Evolutionary conservation across 2,888 invertebrate genomes (phyloP).

Genomic region (Ephialtes manifestator): DNA sequence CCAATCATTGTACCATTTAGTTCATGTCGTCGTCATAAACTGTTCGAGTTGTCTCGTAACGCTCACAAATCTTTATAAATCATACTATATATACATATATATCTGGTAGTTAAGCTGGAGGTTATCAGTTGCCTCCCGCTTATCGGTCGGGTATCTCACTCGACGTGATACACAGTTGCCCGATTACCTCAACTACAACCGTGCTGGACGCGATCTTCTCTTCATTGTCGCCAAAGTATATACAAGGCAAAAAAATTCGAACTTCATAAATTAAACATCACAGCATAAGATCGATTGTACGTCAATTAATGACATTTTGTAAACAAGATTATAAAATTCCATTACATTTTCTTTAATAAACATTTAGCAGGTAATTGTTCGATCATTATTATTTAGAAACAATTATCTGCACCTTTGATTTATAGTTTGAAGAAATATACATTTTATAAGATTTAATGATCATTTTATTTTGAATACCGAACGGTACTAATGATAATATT

Average conservation of each 20-base stretch:
- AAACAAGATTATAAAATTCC: too few relatives aligned
- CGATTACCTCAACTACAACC: slow-evolving; percentile 12
- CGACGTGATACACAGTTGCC: slow-evolving; percentile 56
- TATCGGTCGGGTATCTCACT: slow-evolving; percentile 73
- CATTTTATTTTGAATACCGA: too few relatives aligned
- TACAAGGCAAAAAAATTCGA: slow-evolving; percentile 5
- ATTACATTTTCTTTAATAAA: too few relatives aligned
- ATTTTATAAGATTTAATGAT: too few relatives aligned
- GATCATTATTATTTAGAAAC: too few relatives aligned
- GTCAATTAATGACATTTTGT: neutral
- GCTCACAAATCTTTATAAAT: slow-evolving; percentile 17
- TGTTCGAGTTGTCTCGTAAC: slow-evolving; percentile 27
- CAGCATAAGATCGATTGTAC: neutral
- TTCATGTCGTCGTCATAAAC: slow-evolving; percentile 13
- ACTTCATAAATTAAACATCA: neutral
- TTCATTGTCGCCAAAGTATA: slow-evolving; percentile 44
- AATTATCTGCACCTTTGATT: too few relatives aligned
- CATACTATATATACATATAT: neutral
- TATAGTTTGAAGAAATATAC: too few relatives aligned
- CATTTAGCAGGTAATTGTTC: too few relatives aligned
- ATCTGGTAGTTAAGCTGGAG: slow-evolving; percentile 21
- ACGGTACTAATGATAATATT: too few relatives aligned
- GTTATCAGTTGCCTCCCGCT: slow-evolving; percentile 69
- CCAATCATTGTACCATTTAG: neutral
- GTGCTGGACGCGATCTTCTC: slow-evolving; percentile 44